Conservation (phyloP, 92 coral and sea anemone genomes). For the Hydrozoanthus gracilis region DNA sequence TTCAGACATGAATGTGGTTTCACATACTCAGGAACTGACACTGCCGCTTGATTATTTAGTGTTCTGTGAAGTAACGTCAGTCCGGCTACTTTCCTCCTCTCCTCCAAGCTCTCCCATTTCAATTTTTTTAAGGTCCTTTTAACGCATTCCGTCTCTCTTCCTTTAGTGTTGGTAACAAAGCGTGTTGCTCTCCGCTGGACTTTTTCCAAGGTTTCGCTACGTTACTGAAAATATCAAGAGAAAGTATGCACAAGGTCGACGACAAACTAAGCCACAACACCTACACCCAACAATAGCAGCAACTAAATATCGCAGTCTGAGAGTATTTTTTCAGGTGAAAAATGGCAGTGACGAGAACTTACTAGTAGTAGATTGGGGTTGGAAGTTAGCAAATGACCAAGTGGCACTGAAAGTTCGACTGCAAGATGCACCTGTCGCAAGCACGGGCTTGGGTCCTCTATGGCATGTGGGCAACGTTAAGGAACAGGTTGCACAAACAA, state of each 20-base stretch:
- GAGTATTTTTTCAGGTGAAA: conserved; percentile 52
- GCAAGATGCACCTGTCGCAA: background rate
- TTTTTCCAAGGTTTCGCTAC: background rate
- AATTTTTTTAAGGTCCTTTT: no score
- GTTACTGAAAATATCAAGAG: conserved; percentile 35
- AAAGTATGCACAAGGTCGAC: conserved; percentile 40
- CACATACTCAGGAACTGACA: no score
- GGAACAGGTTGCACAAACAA: background rate
- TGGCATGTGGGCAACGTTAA: background rate
- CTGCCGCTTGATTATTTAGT: no score
- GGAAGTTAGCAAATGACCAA: conserved; percentile 27
- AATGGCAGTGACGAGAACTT: conserved; percentile 37
- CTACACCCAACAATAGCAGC: conserved; percentile 58
- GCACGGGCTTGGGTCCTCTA: no score
- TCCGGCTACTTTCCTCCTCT: no score
- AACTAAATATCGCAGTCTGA: conserved; percentile 38
- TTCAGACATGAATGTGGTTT: no score
- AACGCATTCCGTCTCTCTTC: no score
- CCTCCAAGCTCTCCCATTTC: no score
- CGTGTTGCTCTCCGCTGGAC: no score
- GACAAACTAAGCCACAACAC: conserved; percentile 43
- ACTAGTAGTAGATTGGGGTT: conserved; percentile 51
- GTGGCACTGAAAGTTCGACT: background rate
- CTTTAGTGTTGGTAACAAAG: no score
- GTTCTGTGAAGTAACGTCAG: no score